Conservation (phyloP, 2,888 invertebrate species). For the Troides oblongomaculatus region DNA sequence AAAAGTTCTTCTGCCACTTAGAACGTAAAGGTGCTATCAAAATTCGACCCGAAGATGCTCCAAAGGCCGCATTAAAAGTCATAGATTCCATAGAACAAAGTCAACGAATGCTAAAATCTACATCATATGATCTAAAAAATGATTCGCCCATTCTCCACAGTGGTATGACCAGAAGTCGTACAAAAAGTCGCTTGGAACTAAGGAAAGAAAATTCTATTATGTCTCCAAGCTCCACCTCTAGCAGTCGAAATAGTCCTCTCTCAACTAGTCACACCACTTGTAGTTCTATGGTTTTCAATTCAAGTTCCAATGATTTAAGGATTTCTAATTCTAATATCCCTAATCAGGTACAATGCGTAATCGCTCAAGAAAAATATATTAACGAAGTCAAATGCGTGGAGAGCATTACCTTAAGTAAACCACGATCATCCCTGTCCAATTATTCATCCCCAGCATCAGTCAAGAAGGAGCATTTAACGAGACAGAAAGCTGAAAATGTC, state of each 20-base stretch:
- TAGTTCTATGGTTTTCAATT: conserved; percentile 78
- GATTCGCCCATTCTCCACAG: conserved; percentile 67
- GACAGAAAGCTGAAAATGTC: conserved; percentile 74
- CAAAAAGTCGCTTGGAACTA: conserved; percentile 68
- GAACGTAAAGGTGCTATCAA: conserved; percentile 75
- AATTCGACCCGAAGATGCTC: conserved; percentile 73
- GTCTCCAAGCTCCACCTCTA: conserved; percentile 72
- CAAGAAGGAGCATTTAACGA: conserved; percentile 69
- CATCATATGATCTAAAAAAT: conserved; percentile 71
- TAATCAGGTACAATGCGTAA: conserved; percentile 75
- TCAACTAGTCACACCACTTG: conserved; percentile 77
- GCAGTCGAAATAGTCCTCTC: conserved; percentile 75
- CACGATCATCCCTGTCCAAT: conserved; percentile 51
- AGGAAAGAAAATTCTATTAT: conserved; percentile 66
- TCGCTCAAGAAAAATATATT: conserved; percentile 76
- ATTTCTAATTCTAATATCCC: conserved; percentile 74
- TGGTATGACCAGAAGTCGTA: conserved; percentile 54
- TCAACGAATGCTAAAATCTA: conserved; percentile 74
- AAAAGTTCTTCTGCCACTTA: conserved; percentile 63
- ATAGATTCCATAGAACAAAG: conserved; percentile 76
- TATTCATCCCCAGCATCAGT: conserved; percentile 63
- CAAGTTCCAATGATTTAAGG: conserved; percentile 73
- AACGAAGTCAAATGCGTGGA: conserved; percentile 76
- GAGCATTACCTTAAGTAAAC: conserved; percentile 70
- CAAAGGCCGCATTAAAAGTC: conserved; percentile 69